Evolutionary conservation across 1,140 invertebrate genomes (phyloP).

Genomic region (Nylanderia fulva): DNA sequence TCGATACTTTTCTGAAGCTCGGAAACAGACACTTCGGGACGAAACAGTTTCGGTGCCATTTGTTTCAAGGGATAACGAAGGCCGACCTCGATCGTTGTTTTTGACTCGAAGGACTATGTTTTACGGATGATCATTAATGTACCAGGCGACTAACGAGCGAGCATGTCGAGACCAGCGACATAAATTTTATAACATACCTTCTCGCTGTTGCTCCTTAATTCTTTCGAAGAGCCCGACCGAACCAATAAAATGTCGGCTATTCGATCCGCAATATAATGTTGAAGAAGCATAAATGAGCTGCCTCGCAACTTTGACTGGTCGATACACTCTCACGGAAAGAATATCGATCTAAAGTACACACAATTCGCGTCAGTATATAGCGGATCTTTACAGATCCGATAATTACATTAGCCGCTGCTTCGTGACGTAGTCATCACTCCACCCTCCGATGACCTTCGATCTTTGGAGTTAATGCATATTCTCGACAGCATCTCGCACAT

Average conservation of each 20-base stretch:
- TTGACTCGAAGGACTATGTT: neutral
- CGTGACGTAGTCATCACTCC: neutral
- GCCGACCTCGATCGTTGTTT: neutral
- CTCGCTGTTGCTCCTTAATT: constrained; percentile 21
- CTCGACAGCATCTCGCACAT: constrained; percentile 16
- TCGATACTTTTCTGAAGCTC: constrained; percentile 44
- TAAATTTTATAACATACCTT: constrained; percentile 32
- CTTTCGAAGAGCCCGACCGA: neutral
- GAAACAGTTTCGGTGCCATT: constrained; percentile 10
- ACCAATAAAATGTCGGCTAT: constrained; percentile 1
- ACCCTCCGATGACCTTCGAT: constrained; percentile 47
- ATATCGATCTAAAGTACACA: too few relatives aligned
- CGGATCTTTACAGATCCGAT: neutral
- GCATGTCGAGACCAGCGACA: neutral
- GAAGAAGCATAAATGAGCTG: neutral
- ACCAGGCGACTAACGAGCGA: neutral
- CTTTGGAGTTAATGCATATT: constrained; percentile 65
- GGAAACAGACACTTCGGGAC: neutral
- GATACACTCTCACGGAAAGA: neutral
- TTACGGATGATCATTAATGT: constrained; percentile 37
- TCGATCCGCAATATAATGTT: neutral
- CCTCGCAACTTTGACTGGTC: neutral
- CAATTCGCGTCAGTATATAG: neutral
- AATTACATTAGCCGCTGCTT: constrained; percentile 31
- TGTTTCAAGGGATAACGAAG: constrained; percentile 35